Evolutionary conservation across 2,888 invertebrate species (phyloP).

Genomic region (Dysmachus trigonus): DNA sequence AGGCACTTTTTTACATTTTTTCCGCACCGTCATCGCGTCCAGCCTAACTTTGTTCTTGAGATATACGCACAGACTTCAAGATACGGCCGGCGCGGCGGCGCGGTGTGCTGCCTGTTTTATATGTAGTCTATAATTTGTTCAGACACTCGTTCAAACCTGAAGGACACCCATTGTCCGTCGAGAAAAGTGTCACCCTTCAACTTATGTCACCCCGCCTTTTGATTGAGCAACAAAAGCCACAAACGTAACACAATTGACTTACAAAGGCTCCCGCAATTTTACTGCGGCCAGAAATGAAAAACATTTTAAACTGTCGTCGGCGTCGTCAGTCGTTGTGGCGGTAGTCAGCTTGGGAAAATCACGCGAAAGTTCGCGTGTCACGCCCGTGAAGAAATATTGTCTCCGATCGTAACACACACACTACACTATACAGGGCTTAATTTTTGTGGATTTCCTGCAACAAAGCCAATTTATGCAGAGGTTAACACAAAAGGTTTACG

Average conservation of each 20-base stretch:
- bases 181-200: slow-evolving; percentile 22
- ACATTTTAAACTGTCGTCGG: neutral
- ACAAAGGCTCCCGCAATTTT: neutral
- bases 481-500: neutral
- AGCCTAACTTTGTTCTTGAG: neutral
- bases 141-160: neutral
- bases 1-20: neutral
- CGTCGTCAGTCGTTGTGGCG: neutral
- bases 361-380: neutral
- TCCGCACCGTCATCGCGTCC: neutral
- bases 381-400: slow-evolving; percentile 3
- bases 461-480: neutral
- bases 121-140: neutral
- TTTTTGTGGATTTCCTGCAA: neutral
- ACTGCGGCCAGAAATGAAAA: neutral
- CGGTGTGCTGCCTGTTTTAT: neutral
- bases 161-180: slow-evolving; percentile 2
- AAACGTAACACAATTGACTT: neutral
- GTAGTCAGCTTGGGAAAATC: slow-evolving; percentile 1
- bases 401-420: neutral
- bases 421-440: too few species aligned
- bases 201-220: slow-evolving; percentile 11
- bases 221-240: slow-evolving; percentile 5
- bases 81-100: neutral
- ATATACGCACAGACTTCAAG: neutral